Percentiles rank a stretch among this genome's conserved stretches.
These are phyloP conservation scores for Mya arenaria DNA, from an alignment of 1,140 invertebrate species.

Conservation along the genomic window DNA sequence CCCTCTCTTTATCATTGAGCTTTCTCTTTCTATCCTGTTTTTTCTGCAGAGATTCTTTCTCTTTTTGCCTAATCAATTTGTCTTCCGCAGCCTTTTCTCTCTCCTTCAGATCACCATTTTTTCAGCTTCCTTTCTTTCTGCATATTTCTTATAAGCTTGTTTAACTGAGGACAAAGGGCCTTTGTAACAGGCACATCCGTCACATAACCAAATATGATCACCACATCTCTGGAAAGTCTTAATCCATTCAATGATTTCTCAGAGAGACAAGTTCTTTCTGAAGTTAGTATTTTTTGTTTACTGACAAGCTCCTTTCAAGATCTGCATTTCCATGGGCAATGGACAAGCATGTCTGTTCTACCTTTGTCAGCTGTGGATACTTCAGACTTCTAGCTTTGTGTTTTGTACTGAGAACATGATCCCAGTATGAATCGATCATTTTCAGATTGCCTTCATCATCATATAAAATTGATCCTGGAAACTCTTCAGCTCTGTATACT, in stretches of 20 bases:
- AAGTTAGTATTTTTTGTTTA: conserved; percentile 48
- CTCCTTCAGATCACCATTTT: background rate
- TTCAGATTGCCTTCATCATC: conserved; percentile 14
- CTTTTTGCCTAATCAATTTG: too few relatives aligned
- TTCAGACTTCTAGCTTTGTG: conserved; percentile 29
- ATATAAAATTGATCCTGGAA: conserved; percentile 36
- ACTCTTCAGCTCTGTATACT: conserved; percentile 37
- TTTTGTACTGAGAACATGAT: conserved; percentile 41
- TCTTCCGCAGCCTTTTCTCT: background rate
- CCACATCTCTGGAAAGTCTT: conserved; percentile 48
- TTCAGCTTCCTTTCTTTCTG: background rate
- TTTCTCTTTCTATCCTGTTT: background rate
- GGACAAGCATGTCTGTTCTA: conserved; percentile 51
- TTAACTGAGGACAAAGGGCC: background rate
- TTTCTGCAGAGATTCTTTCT: too few relatives aligned
- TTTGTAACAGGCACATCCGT: conserved; percentile 20
- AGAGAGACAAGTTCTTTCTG: conserved; percentile 50
- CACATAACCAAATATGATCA: background rate
- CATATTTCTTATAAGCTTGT: background rate
- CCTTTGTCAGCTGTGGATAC: conserved; percentile 22
- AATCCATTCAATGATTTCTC: conserved; percentile 56
- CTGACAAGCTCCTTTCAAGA: conserved; percentile 59
- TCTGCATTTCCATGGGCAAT: conserved; percentile 65
- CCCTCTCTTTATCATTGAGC: background rate
- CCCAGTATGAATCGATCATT: conserved; percentile 64